Conservation (phyloP, 1,140 invertebrate species). For the Papilio polyxenes region DNA sequence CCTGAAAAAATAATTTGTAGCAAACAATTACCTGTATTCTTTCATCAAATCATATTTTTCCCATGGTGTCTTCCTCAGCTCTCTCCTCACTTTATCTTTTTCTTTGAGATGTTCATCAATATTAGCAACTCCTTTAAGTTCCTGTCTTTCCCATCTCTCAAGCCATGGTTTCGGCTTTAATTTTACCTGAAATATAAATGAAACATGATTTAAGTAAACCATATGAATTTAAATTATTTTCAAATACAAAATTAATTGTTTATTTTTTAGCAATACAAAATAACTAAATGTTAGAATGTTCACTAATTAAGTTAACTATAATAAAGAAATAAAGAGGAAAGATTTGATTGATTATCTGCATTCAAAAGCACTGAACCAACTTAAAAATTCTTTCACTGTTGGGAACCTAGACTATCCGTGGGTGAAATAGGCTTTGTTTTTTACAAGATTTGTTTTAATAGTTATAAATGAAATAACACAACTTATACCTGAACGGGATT, state of each 20-base stretch:
- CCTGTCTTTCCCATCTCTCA: slow-evolving; percentile 90
- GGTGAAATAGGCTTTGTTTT: no score
- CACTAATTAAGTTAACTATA: no score
- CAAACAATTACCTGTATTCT: slow-evolving; percentile 86
- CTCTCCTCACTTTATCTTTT: slow-evolving; percentile 82
- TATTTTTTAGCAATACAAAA: no score
- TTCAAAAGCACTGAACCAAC: no score
- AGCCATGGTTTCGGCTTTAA: slow-evolving; percentile 94
- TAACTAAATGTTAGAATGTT: no score
- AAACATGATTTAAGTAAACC: slow-evolving; percentile 31
- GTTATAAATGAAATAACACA: neutral
- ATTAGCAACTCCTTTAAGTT: slow-evolving; percentile 89
- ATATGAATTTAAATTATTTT: neutral
- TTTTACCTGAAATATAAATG: slow-evolving; percentile 82
- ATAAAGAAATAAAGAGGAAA: no score
- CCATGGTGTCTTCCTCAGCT: slow-evolving; percentile 86
- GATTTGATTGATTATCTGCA: no score
- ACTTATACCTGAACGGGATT: slow-evolving; percentile 90
- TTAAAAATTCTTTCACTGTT: no score
- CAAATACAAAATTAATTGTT: no score
- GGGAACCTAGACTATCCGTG: no score
- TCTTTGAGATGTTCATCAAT: slow-evolving; percentile 82
- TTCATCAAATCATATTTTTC: slow-evolving; percentile 97
- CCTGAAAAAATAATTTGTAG: neutral
- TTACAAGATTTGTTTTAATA: neutral